phyloP scores from a whole-genome alignment of 2,888 invertebrate genomes.

The Nowickia ferox region DNA sequence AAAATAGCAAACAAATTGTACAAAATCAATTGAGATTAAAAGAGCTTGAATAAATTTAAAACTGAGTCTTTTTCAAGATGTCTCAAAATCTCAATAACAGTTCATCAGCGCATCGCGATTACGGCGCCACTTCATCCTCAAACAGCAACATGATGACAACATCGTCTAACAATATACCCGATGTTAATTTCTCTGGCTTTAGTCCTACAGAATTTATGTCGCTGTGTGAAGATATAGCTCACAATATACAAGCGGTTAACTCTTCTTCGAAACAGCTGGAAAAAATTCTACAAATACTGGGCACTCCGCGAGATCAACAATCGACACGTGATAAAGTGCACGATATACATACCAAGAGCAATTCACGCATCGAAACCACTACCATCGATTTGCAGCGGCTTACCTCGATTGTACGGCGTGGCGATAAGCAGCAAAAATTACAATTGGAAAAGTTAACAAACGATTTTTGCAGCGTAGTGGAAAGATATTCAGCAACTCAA shows the following conservation, averaged over 20 bases:
- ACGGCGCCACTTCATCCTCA: slow-evolving; percentile 80
- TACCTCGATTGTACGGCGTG: slow-evolving; percentile 87
- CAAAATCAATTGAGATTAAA: slow-evolving; percentile 20
- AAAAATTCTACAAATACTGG: slow-evolving; percentile 89
- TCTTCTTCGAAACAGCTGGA: slow-evolving; percentile 89
- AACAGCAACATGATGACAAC: slow-evolving; percentile 80
- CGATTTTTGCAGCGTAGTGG: slow-evolving; percentile 91
- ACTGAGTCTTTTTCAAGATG: slow-evolving; percentile 70
- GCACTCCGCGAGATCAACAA: slow-evolving; percentile 89
- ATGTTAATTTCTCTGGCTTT: slow-evolving; percentile 88
- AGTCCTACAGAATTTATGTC: slow-evolving; percentile 90
- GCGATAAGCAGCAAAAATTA: slow-evolving; percentile 91
- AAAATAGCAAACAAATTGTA: background rate
- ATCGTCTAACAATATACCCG: slow-evolving; percentile 84
- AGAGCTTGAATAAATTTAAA: slow-evolving; percentile 19
- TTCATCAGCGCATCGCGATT: slow-evolving; percentile 76
- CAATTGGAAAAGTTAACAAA: slow-evolving; percentile 93
- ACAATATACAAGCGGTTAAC: slow-evolving; percentile 91
- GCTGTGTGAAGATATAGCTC: slow-evolving; percentile 91
- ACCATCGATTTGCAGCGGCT: slow-evolving; percentile 89
- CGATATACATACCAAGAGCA: slow-evolving; percentile 89
- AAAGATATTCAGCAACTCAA: slow-evolving; percentile 90
- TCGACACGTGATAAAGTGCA: slow-evolving; percentile 88
- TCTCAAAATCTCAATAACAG: slow-evolving; percentile 78
- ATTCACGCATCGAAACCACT: slow-evolving; percentile 89